Conservation (phyloP, 2,888 invertebrate species). For the Brenthis ino region DNA sequence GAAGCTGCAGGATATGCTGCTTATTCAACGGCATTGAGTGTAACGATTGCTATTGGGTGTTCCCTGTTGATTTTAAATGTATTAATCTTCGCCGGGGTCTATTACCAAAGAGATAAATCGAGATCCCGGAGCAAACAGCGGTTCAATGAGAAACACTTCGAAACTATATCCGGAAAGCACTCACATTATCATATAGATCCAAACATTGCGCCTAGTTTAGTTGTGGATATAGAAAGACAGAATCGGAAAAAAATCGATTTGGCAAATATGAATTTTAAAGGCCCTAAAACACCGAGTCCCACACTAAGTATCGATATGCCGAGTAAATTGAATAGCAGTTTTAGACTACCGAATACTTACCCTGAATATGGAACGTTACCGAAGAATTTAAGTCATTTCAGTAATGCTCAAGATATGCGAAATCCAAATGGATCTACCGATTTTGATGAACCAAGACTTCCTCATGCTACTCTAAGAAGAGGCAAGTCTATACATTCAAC, state of each 20-base stretch:
- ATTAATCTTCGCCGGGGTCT: constrained; percentile 91
- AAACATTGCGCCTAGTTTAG: constrained; percentile 90
- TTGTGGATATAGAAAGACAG: constrained; percentile 89
- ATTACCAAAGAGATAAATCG: constrained; percentile 90
- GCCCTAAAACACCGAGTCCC: constrained; percentile 84
- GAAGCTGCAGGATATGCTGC: constrained; percentile 90
- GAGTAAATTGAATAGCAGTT: constrained; percentile 75
- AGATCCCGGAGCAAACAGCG: constrained; percentile 87
- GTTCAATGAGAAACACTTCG: constrained; percentile 86
- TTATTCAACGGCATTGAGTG: constrained; percentile 89
- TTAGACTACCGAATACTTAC: constrained; percentile 72
- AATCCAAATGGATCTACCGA: constrained; percentile 80
- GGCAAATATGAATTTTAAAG: constrained; percentile 81
- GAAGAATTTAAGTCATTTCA: constrained; percentile 82
- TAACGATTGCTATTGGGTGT: constrained; percentile 91
- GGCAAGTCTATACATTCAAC: constrained; percentile 78
- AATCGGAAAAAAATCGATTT: constrained; percentile 77
- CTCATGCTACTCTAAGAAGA: constrained; percentile 72
- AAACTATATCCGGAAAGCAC: constrained; percentile 89
- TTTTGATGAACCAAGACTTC: constrained; percentile 55
- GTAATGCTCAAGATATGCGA: constrained; percentile 56
- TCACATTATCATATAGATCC: constrained; percentile 90
- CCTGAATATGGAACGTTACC: constrained; percentile 83
- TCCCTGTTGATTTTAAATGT: constrained; percentile 91
- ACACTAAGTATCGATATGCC: constrained; percentile 83